These are phyloP conservation scores for Euplagia quadripunctaria DNA, from an alignment of 2,888 invertebrate species.

Conservation along the genomic window DNA sequence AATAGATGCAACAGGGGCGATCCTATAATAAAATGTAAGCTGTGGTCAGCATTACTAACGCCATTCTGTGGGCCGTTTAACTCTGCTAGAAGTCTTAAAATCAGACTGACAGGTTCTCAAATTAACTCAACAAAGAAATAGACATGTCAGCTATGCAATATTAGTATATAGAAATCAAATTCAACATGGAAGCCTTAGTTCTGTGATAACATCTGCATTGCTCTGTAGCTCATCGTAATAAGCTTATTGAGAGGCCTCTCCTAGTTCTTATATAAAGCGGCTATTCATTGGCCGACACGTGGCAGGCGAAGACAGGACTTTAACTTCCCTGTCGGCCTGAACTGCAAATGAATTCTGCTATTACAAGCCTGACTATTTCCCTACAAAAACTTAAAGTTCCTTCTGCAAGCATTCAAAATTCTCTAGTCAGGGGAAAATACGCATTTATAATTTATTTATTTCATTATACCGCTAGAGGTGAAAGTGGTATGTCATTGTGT, in stretches of 20 bases:
- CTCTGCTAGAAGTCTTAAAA: neutral
- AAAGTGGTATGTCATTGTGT: constrained; percentile 17
- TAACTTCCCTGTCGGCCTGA: neutral
- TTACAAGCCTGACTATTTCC: constrained; percentile 49
- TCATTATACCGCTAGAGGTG: constrained; percentile 24
- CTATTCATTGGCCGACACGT: constrained; percentile 1
- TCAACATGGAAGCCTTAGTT: constrained; percentile 12
- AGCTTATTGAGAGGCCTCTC: constrained; percentile 23
- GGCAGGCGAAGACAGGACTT: neutral
- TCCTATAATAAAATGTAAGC: neutral
- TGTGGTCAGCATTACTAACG: neutral
- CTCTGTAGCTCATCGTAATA: constrained; percentile 11
- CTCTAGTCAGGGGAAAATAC: constrained; percentile 79
- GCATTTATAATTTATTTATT: constrained; percentile 85
- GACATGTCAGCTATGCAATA: too few relatives aligned
- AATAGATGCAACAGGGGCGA: neutral
- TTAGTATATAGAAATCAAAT: neutral
- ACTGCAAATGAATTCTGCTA: constrained; percentile 2
- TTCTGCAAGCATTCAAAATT: constrained; percentile 69
- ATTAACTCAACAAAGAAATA: neutral
- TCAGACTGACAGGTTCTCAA: neutral
- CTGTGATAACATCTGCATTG: constrained; percentile 18
- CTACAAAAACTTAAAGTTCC: constrained; percentile 44
- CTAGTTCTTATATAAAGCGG: constrained; percentile 17
- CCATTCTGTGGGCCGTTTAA: too few relatives aligned